Percentiles rank a stretch among this genome's conserved stretches.
Evolutionary conservation across 2,888 invertebrate genomes (phyloP).

Genomic region (Drosophila nr. perissopoda): DNA sequence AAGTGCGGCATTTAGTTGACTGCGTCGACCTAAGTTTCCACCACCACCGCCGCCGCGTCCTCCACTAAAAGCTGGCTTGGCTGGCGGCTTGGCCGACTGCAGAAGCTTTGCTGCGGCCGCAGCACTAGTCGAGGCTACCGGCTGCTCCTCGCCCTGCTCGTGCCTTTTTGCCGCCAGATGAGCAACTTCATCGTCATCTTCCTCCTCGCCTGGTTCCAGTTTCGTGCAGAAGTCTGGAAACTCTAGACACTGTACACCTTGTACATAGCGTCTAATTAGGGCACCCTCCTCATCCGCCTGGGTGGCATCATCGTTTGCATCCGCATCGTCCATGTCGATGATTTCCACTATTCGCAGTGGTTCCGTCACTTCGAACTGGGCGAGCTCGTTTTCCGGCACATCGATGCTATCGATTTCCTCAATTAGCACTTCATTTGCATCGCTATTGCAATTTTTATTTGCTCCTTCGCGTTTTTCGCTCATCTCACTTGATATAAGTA

Average conservation of each 20-base stretch:
- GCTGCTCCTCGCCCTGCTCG: not conserved
- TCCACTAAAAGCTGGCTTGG: slow-evolving; percentile 28
- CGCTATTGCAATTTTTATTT: slow-evolving; percentile 17
- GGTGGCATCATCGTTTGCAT: slow-evolving; percentile 5
- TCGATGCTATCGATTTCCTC: slow-evolving; percentile 83
- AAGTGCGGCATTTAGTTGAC: slow-evolving; percentile 87
- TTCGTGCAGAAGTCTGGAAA: slow-evolving; percentile 88
- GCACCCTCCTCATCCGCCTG: slow-evolving; percentile 85
- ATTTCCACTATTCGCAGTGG: slow-evolving; percentile 76
- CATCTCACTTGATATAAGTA: slow-evolving; percentile 21
- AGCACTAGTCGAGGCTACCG: slow-evolving; percentile 23
- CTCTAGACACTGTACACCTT: slow-evolving; percentile 88
- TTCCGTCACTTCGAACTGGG: slow-evolving; percentile 82
- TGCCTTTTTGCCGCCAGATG: not conserved
- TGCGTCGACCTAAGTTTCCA: slow-evolving; percentile 60
- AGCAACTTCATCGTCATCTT: slow-evolving; percentile 79
- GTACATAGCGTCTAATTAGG: slow-evolving; percentile 89
- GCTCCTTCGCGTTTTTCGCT: slow-evolving; percentile 16
- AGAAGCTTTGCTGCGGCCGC: slow-evolving; percentile 32
- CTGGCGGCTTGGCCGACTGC: slow-evolving; percentile 20
- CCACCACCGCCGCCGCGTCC: slow-evolving; percentile 30
- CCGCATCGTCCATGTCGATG: slow-evolving; percentile 39
- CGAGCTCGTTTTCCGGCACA: slow-evolving; percentile 81
- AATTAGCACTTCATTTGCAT: slow-evolving; percentile 65
- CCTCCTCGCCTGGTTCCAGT: slow-evolving; percentile 86